Evolutionary conservation across 2,113 vertebrate genomes (phyloP).

Genomic region (Lucifuga dentata): DNA sequence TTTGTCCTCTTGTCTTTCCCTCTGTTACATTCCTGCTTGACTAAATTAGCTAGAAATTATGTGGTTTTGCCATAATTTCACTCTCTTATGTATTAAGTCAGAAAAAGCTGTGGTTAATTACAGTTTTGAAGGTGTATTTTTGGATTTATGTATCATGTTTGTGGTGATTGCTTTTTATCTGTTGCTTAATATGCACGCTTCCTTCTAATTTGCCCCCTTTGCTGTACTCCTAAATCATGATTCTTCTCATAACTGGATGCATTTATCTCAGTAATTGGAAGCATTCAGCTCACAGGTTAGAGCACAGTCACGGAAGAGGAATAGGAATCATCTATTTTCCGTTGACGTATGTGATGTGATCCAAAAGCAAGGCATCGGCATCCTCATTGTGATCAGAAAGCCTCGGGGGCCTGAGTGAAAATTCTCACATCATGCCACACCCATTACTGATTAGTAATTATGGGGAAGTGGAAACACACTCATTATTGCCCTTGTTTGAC

Average conservation of each 20-base stretch:
- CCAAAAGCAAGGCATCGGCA: background rate
- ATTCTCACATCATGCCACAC: conserved; percentile 19
- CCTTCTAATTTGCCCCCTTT: conserved; percentile 25
- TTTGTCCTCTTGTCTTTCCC: conserved; percentile 1
- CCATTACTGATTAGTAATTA: conserved; percentile 35
- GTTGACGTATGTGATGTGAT: conserved; percentile 22
- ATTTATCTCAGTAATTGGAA: conserved; percentile 44
- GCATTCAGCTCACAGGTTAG: conserved; percentile 8
- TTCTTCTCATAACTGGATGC: conserved; percentile 37
- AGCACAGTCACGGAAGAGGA: conserved; percentile 4
- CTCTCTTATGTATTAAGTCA: too few species aligned
- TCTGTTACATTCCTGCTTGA: background rate
- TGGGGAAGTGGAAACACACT: background rate
- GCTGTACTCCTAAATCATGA: conserved; percentile 22
- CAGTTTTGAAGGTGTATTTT: too few species aligned
- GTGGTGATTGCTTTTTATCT: conserved; percentile 2
- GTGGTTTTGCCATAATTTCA: too few species aligned
- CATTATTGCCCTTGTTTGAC: background rate
- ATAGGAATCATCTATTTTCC: background rate
- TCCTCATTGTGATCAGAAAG: conserved; percentile 5
- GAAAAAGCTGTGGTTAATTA: too few species aligned
- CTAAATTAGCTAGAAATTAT: background rate
- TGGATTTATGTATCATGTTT: background rate
- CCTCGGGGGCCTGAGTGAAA: conserved; percentile 1
- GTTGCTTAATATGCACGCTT: background rate